A percentile compares a stretch with the other conserved stretches of the same genome.
Evolutionary conservation across 2,797 vertebrate species (phyloP).

Genomic region (Remorina albescens): DNA sequence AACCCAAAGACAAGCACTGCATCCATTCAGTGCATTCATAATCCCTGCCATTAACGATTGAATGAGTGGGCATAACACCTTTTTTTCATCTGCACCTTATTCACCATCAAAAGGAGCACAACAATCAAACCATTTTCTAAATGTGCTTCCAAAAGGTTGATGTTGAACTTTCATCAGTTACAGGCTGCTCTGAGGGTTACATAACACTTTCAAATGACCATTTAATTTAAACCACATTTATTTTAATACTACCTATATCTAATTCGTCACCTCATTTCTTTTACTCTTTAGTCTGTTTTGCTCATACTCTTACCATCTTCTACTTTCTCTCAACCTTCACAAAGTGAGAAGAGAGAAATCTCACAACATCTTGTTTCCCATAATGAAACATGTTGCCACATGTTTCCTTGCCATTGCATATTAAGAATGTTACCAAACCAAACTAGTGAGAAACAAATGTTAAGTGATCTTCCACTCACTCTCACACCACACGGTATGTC

Average conservation of each 20-base stretch:
- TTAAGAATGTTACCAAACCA: not conserved
- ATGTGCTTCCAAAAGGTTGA: not conserved
- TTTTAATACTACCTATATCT: slow-evolving; percentile 16
- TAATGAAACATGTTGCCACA: slow-evolving; percentile 36
- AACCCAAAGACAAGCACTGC: slow-evolving; percentile 62
- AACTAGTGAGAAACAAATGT: slow-evolving; percentile 42
- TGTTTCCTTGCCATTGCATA: slow-evolving; percentile 1
- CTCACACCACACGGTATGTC: slow-evolving; percentile 44
- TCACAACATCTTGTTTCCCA: slow-evolving; percentile 38
- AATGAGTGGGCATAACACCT: not conserved
- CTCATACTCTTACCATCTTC: slow-evolving; percentile 69
- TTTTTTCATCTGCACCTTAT: not conserved
- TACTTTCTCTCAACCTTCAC: slow-evolving; percentile 65
- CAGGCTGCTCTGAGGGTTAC: slow-evolving; percentile 59
- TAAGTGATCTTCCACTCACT: slow-evolving; percentile 37
- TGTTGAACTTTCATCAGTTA: slow-evolving; percentile 3
- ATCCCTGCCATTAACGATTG: not conserved
- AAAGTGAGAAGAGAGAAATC: slow-evolving; percentile 44
- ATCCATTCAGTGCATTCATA: not conserved
- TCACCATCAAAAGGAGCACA: not conserved
- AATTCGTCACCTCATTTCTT: slow-evolving; percentile 23
- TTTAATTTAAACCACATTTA: slow-evolving; percentile 20
- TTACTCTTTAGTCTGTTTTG: slow-evolving; percentile 79
- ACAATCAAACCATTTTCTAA: slow-evolving; percentile 13
- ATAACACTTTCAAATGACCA: slow-evolving; percentile 50